Evolutionary conservation across 2,113 vertebrate species (phyloP).

Genomic region (Ctenomys sociabilis): DNA sequence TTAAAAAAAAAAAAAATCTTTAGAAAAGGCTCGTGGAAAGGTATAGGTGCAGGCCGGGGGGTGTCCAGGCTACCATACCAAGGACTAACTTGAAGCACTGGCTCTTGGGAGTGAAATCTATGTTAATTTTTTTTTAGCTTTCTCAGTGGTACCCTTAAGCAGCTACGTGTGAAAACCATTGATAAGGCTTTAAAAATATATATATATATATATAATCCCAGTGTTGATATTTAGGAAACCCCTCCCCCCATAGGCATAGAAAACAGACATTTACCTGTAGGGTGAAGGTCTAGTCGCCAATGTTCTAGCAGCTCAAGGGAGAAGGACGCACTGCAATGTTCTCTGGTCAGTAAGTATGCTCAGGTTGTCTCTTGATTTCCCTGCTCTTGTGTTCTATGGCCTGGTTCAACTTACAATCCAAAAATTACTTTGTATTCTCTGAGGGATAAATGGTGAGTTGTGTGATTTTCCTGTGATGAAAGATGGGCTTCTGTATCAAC

Average conservation of each 20-base stretch:
- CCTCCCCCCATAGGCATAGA: background rate
- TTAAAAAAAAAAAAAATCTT: background rate
- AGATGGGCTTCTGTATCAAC: background rate
- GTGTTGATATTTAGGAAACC: background rate
- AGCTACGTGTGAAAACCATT: background rate
- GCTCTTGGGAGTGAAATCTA: background rate
- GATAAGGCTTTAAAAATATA: background rate
- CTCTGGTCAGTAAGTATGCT: background rate
- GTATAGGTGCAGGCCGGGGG: too few species aligned
- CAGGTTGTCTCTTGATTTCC: background rate
- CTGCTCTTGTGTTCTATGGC: background rate
- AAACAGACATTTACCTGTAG: background rate
- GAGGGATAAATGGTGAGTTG: background rate
- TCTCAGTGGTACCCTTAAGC: background rate
- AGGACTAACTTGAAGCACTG: background rate
- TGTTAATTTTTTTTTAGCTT: background rate
- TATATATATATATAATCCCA: background rate
- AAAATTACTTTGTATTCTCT: background rate
- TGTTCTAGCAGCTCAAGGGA: background rate
- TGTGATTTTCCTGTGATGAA: background rate
- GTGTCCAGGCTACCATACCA: background rate
- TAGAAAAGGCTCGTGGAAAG: background rate
- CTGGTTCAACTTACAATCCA: background rate
- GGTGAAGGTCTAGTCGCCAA: background rate
- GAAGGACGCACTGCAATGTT: background rate